phyloP scores from a whole-genome alignment of 2,888 invertebrate genomes.

The Temnothorax unifasciatus region DNA sequence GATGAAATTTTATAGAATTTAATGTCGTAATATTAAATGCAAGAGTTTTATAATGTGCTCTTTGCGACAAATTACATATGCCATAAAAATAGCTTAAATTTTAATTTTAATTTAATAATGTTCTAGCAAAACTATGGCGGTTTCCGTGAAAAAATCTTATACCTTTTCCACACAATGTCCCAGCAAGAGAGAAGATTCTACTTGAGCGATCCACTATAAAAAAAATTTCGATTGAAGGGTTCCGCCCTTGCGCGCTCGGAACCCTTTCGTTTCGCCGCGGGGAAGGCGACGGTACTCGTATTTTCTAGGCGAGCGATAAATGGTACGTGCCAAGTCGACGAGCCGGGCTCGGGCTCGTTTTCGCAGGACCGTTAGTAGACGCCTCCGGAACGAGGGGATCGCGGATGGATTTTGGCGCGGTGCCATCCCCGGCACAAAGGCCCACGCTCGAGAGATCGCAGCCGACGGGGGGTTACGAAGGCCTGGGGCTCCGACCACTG shows the following conservation, averaged over 20 bases:
- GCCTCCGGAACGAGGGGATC: conserved; percentile 77
- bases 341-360: conserved; percentile 70
- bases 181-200: background rate
- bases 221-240: conserved; percentile 37
- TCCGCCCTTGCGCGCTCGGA: conserved; percentile 20
- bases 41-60: background rate
- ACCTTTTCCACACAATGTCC: background rate
- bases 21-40: background rate
- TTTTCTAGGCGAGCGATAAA: conserved; percentile 75
- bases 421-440: conserved; percentile 82
- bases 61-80: background rate
- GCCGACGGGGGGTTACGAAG: conserved; percentile 53
- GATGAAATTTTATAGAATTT: background rate
- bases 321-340: conserved; percentile 61
- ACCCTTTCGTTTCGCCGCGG: conserved; percentile 29
- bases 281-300: conserved; percentile 50
- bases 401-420: conserved; percentile 82
- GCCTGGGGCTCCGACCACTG: conserved; percentile 57
- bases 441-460: conserved; percentile 57
- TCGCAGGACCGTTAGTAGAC: conserved; percentile 82
- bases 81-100: background rate
- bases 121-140: background rate
- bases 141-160: background rate
- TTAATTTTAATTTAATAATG: background rate
- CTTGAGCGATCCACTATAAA: background rate